Base-by-base conservation (phyloP, 2,797 vertebrate species). In the Podarcis lilfordi region DNA sequence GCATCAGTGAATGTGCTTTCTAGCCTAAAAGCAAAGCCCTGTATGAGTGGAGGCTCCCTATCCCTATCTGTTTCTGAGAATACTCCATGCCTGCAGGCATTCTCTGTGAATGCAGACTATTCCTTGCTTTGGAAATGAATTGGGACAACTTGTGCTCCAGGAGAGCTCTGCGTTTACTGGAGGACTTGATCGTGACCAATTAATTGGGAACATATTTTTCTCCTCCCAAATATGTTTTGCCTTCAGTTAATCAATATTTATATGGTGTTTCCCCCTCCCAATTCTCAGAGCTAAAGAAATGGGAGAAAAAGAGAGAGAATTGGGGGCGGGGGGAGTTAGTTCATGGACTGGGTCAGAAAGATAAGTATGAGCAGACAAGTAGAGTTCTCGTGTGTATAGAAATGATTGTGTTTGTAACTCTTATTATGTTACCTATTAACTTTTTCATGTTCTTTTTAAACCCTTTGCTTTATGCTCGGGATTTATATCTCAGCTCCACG, bases 401-500 rank as follows among this genome's bases (percentile, higher is more conserved):
- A 71, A 66, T 15, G 15, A 23, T 45, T 27, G 10, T 1, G 2
- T 75, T 55, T 21, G 17, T 0, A 0, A 45, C 64, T 91, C 45
- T 25, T 91, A 69, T 64, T 68, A 15, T 83, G 59, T 40, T 23
- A 45, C 27, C 43, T 0, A 0, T 45, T 84, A 79, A 37, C 64
- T 40, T n/a, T 40, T 23, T 21, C 64, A 32, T 59, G 50, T 84
- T 59, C 81, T 82, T 82, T 78, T 59, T 91, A 79, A 86, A 86
- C 82, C 43, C 1, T 84, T 25, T 29, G 37, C 71, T 77, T 91
- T 87, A 80, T 55, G 59, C n/a, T n/a, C 78, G n/a, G 90, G 79
- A 40, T 29, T 91, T 89, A 85, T 89, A 64, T 83, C 85, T 37
- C 75, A n/a, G 23, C 61, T 55, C 50, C n/a, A 55, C 86, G 79